Conservation (phyloP, 2,113 vertebrate genomes). For the Perca flavescens region DNA sequence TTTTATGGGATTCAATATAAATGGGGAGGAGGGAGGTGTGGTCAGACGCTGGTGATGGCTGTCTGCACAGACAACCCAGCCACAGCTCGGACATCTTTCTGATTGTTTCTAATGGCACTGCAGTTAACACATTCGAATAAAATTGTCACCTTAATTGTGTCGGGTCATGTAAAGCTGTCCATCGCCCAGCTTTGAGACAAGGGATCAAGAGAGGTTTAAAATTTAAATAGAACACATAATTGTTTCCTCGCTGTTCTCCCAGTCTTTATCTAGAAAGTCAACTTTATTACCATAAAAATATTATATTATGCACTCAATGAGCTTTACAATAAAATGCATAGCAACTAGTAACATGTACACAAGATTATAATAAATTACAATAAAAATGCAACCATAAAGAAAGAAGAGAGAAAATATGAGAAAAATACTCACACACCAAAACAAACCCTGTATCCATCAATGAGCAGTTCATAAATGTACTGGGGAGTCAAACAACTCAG, state of each 20-base stretch:
- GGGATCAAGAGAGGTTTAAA: neutral
- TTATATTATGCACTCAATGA: neutral
- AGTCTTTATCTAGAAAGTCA: neutral
- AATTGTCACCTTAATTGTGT: slow-evolving; percentile 27
- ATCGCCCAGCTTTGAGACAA: neutral
- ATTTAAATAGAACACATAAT: neutral
- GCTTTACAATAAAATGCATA: neutral
- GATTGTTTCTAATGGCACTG: slow-evolving; percentile 14
- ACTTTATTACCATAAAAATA: neutral
- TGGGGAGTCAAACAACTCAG: neutral
- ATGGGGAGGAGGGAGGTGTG: slow-evolving; percentile 10
- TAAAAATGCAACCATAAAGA: neutral
- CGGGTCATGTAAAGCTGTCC: neutral
- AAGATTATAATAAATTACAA: neutral
- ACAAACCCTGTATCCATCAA: no score
- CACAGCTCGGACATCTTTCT: slow-evolving; percentile 4
- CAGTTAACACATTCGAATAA: slow-evolving; percentile 17
- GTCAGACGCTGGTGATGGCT: slow-evolving; percentile 23
- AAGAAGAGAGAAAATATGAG: neutral
- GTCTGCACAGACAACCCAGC: slow-evolving; percentile 23
- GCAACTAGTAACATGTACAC: neutral
- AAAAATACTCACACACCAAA: no score
- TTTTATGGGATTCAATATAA: slow-evolving; percentile 42
- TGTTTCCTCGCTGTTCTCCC: neutral
- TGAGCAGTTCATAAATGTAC: neutral